Evolutionary conservation across 2,113 vertebrate species (phyloP), one percentile per base, ranked within the genome.

Genomic region (Oxyruncus cristatus): DNA sequence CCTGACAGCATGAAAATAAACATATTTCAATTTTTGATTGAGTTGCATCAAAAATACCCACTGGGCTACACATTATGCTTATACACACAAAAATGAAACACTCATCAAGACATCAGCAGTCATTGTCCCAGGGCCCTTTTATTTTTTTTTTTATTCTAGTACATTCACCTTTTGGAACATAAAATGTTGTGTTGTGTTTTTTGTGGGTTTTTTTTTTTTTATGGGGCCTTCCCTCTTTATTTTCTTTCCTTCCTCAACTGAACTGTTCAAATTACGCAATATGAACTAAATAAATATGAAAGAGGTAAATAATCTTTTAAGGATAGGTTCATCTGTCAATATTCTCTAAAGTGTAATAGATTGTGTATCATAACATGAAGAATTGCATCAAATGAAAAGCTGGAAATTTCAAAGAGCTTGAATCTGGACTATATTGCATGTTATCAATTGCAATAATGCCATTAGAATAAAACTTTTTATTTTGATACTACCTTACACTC

Each of bases 1-100:
- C 83, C 92, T 96, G 75, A 92, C 32, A 93, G 59, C 93, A 92
- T 96, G 92, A 95, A 97, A 89, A 65, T 55, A 88, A 55, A 24
- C 11, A 62, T 66, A 79, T 88, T 86, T 85, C 37, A 76, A 55
- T 39, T 91, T 95, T 92, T 74, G 68, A 41, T 80, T 93, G 52
- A 55, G 39, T 35, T 90, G 23, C 62, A 92, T 94, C 46, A 81
- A 78, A 92, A 92, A 79, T 27, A 85, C 18, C 32, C 71, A 86
- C 56, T 63, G 37, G 37, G 9, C 5, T 59, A 37, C 11, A 24
- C 3, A 14, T n/a, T 55, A 32, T 50, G 12, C 26, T 85, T 37
- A 41, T 11, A 41, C 3, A 42, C 8, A 68, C 15, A 84, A 65
- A 88, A 78, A 86, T 15, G 2, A 82, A 73, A 35, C 26, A 22